Base-by-base conservation (phyloP, 2,888 invertebrate species). In the Mimumesa dahlbomi region DNA sequence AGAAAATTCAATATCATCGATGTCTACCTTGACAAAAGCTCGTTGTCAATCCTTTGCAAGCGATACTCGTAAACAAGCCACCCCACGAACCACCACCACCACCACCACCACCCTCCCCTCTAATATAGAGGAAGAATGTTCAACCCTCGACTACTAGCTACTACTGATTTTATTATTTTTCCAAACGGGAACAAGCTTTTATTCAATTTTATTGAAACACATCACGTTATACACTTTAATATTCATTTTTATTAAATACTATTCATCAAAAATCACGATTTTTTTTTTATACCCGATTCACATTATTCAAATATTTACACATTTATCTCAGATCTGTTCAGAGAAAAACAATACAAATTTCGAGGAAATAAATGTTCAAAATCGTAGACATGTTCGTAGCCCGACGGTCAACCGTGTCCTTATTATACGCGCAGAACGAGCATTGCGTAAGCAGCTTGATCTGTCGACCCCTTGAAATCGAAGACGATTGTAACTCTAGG, bases 391-490 rank as follows among this genome's bases (percentile, higher is more conserved):
- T 5, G 25, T 25, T 5, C 25, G 3, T 7, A 7, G 25, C 4
- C 25, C 7, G 25, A 25, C 4, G 58, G 70, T 53, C 64, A 70
- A 61, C 31, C 63, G 50, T 46, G 59, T 54, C 42, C 78, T 65
- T 75, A 63, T 73, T 65, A 67, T 54, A 73, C 70, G 61, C 61
- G 64, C 49, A 61, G 43, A 63, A 62, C 36, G 43, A 42, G 59
- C 59, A 74, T 69, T 71, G 59, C 75, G 72, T 69, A 76, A 82
- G 76, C 74, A 75, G 73, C 70, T 69, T 79, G 79, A 81, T 81
- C 70, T 75, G 70, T 50, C 73, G 76, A 73, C 62, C 66, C 70
- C 73, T 82, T 82, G 77, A 82, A 82, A 81, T 81, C 82, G 73
- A 77, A 82, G 78, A 80, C 75, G 77, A 64, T 65, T 68, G 74